Conservation (phyloP, 2,113 vertebrate genomes). For the Telmatochromis brachygnathus region DNA sequence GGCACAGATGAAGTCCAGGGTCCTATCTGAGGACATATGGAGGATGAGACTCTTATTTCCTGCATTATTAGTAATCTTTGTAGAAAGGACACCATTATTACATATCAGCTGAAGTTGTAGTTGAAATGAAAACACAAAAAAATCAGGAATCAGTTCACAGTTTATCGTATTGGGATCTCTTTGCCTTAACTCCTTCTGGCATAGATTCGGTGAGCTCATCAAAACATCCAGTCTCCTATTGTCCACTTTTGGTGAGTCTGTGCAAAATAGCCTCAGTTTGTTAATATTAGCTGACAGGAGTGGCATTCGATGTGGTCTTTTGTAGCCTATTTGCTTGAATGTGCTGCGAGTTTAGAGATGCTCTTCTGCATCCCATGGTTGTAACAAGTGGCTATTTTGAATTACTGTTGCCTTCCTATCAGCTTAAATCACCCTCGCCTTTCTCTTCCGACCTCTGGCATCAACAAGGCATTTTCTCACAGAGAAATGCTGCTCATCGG, state of each 20-base stretch:
- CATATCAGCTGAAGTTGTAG: not conserved
- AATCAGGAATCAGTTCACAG: not conserved
- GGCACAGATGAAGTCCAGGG: not conserved
- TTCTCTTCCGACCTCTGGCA: not conserved
- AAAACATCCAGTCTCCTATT: not conserved
- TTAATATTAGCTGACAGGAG: not conserved
- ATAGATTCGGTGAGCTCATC: not conserved
- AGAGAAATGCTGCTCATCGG: not conserved
- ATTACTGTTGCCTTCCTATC: not conserved
- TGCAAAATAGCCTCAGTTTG: not conserved
- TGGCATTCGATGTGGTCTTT: not conserved
- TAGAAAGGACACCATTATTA: not conserved
- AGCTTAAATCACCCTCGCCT: rapidly evolving
- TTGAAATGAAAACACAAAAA: rapidly evolving
- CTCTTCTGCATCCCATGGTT: rapidly evolving
- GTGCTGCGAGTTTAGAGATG: not conserved
- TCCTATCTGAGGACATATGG: not conserved
- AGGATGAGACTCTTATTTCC: not conserved
- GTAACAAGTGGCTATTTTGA: not conserved
- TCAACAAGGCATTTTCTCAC: not conserved
- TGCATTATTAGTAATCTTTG: rapidly evolving
- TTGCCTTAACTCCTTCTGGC: not conserved
- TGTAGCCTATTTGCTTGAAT: not conserved
- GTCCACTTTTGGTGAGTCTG: not conserved
- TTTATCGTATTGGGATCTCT: not conserved